A percentile compares a stretch with the other conserved stretches of the same genome.
Conservation (phyloP, 2,888 invertebrate species). For the Drosophila maculinotata region DNA sequence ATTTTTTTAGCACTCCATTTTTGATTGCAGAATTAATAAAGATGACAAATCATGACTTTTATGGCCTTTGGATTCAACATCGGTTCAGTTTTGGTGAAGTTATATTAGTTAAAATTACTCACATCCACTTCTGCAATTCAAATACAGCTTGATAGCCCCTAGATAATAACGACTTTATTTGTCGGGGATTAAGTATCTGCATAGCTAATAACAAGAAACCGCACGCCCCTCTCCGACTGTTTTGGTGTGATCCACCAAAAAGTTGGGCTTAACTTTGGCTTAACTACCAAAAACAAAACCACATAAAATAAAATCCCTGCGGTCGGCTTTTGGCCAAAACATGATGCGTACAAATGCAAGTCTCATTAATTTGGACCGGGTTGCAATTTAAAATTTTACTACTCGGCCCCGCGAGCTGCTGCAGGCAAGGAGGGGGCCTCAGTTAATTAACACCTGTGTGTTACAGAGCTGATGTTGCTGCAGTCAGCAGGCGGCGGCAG, state of each 20-base stretch:
- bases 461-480: constrained; percentile 2
- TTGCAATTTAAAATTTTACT: constrained; percentile 77
- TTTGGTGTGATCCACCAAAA: neutral
- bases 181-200: constrained; percentile 18
- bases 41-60: neutral
- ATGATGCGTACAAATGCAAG: constrained; percentile 63
- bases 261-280: constrained; percentile 10
- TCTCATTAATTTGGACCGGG: constrained; percentile 68
- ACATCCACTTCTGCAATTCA: neutral
- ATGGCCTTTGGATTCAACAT: neutral
- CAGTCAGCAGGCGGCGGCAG: neutral
- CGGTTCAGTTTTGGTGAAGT: neutral
- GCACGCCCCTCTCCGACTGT: neutral
- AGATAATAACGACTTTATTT: constrained; percentile 11
- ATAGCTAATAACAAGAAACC: constrained; percentile 1
- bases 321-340: constrained; percentile 24
- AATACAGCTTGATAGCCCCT: neutral
- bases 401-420: constrained; percentile 20
- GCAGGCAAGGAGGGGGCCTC: constrained; percentile 23
- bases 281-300: constrained; percentile 6
- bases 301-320: constrained; percentile 17
- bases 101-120: no score
- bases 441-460: constrained; percentile 75
- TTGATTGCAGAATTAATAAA: neutral
- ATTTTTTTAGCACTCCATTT: no score